Evolutionary conservation across 2,888 invertebrate species (phyloP), one percentile per base, ranked within the genome.

Genomic region (Yponomeuta plumbellus): DNA sequence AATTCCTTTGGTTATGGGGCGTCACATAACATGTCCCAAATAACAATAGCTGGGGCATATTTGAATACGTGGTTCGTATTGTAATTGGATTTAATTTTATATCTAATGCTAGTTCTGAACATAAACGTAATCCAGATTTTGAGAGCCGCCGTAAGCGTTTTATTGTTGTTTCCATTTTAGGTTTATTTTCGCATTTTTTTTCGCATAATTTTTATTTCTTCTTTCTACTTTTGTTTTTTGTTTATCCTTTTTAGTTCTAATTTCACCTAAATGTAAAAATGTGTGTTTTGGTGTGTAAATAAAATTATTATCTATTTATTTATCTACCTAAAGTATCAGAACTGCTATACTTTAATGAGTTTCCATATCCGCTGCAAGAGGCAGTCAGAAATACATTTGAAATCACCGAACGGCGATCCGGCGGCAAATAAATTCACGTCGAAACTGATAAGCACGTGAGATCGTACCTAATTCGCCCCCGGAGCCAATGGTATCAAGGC

Each of bases 1-100:
- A 52, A 52, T 52, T 52, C 44, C 44, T 17, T 52, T 17, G 44
- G 44, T 52, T 75, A 73, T 73, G 74, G 75, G 75, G 74, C 78
- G 72, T 74, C 74, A 75, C 73, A 73, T 71, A 52, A 52, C 44
- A 71, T 69, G 70, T 69, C 67, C 71, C 70, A 68, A 66, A 44
- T 70, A 70, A 72, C 73, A 73, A 72, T 72, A 71, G 68, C 68
- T 64, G 68, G 71, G 71, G 64, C n/a, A 75, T 65, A 70, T 70
- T 70, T 68, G 66, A 74, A 72, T 74, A 72, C 75, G 75, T 76
- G 76, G 69, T 65, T 65, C 70, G 79, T 79, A 79, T 80, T 74
- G 73, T 77, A 79, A 80, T 80, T 74, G 23, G 59, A 21, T 20
- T 59, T 59, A 8, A 20, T 57, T 57, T 20, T n/a, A 20, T n/a